phyloP scores from a whole-genome alignment of 2,888 invertebrate species.

The Cantharis rufa region DNA sequence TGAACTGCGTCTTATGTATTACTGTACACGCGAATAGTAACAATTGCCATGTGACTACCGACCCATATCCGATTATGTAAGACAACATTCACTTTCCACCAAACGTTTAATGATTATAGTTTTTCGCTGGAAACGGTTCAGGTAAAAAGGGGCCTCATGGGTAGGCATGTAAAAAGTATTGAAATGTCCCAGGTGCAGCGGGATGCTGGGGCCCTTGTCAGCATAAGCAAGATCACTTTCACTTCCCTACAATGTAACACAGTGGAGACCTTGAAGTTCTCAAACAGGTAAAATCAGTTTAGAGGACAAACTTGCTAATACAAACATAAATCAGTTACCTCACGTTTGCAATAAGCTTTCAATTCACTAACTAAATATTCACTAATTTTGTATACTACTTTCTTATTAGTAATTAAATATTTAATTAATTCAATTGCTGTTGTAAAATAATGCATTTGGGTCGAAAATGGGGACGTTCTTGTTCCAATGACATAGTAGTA shows the following conservation, averaged over 20 bases:
- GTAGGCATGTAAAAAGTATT: slow-evolving; percentile 3
- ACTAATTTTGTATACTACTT: not conserved
- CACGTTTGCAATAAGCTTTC: slow-evolving; percentile 27
- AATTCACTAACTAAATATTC: not conserved
- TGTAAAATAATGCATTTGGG: not conserved
- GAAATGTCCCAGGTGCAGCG: slow-evolving; percentile 10
- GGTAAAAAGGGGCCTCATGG: slow-evolving; percentile 11
- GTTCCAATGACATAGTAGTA: not conserved
- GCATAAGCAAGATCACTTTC: slow-evolving; percentile 57
- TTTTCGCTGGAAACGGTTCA: slow-evolving; percentile 14
- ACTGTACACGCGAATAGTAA: slow-evolving; percentile 40
- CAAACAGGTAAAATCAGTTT: slow-evolving; percentile 59
- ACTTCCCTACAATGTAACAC: slow-evolving; percentile 58
- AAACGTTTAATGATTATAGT: slow-evolving; percentile 5
- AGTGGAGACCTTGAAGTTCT: slow-evolving; percentile 57
- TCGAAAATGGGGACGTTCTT: not conserved
- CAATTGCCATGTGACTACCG: slow-evolving; percentile 46
- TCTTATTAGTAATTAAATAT: not conserved
- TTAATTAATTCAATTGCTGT: not conserved
- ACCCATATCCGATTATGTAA: slow-evolving; percentile 52
- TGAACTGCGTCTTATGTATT: slow-evolving; percentile 39
- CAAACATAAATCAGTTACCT: slow-evolving; percentile 38
- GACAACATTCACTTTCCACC: slow-evolving; percentile 40
- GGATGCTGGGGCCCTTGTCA: slow-evolving; percentile 42
- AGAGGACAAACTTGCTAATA: slow-evolving; percentile 56